Evolutionary conservation across 2,797 vertebrate species (phyloP).

Genomic region (Rhabdophis nuchalis): DNA sequence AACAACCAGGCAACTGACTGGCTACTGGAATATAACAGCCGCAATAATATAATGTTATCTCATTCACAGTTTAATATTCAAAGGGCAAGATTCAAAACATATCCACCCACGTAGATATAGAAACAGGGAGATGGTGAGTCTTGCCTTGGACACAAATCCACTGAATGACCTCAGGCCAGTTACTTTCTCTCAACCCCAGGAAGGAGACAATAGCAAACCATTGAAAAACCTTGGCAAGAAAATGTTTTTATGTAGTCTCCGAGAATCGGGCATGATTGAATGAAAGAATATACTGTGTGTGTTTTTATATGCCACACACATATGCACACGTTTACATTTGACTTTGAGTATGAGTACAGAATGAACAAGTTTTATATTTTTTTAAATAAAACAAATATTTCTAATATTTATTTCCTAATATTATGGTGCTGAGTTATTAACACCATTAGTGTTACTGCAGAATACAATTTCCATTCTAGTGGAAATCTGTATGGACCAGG

Average conservation of each 20-base stretch:
- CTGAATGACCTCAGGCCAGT: neutral
- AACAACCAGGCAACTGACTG: neutral
- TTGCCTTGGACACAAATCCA: neutral
- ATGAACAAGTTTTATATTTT: neutral
- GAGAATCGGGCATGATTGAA: neutral
- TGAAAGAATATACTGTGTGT: no score
- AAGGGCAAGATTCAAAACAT: neutral
- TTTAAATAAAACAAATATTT: neutral
- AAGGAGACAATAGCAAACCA: neutral
- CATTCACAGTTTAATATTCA: neutral
- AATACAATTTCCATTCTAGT: no score
- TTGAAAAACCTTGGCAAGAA: neutral
- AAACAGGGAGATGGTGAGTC: neutral
- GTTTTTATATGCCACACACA: no score
- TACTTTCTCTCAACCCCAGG: neutral
- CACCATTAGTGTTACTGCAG: no score
- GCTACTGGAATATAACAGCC: neutral
- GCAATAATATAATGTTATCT: neutral
- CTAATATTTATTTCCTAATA: neutral
- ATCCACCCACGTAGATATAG: neutral
- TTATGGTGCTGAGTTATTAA: neutral
- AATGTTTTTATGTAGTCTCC: neutral
- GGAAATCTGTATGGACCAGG: no score
- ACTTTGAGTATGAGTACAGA: neutral
- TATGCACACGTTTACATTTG: neutral